Conservation (phyloP, 2,888 invertebrate species). For the Ormyrus thymus region DNA sequence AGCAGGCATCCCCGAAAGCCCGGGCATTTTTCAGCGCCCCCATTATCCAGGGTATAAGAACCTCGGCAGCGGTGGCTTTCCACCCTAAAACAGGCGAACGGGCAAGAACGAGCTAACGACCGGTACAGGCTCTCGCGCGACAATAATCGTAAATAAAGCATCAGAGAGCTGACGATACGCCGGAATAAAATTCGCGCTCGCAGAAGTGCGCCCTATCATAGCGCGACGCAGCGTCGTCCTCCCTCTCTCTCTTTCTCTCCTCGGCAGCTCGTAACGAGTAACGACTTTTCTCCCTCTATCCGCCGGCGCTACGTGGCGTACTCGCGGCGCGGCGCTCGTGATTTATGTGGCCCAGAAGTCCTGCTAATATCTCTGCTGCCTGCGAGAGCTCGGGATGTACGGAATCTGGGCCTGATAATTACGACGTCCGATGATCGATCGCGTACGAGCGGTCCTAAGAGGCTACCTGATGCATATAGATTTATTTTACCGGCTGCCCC, state of each 20-base stretch:
- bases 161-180: not conserved
- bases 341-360: not conserved
- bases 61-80: too few species aligned
- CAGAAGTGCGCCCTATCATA: not conserved
- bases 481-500: too few species aligned
- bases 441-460: too few species aligned
- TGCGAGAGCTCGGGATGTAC: too few species aligned
- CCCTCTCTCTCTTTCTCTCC: not conserved
- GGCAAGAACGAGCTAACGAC: constrained; percentile 2
- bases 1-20: too few species aligned
- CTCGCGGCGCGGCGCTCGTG: not conserved
- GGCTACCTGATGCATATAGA: too few species aligned
- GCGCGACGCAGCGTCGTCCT: not conserved
- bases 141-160: not conserved
- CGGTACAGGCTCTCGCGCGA: not conserved
- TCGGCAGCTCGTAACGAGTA: not conserved
- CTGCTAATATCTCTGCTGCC: too few species aligned
- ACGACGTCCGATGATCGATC: too few species aligned
- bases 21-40: too few species aligned
- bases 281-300: not conserved
- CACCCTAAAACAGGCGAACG: too few species aligned
- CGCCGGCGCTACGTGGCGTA: not conserved
- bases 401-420: too few species aligned
- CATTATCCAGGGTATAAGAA: too few species aligned
- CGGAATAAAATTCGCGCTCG: not conserved